Base-by-base conservation (phyloP, 1,140 invertebrate genomes). In the Bombus confusus region DNA sequence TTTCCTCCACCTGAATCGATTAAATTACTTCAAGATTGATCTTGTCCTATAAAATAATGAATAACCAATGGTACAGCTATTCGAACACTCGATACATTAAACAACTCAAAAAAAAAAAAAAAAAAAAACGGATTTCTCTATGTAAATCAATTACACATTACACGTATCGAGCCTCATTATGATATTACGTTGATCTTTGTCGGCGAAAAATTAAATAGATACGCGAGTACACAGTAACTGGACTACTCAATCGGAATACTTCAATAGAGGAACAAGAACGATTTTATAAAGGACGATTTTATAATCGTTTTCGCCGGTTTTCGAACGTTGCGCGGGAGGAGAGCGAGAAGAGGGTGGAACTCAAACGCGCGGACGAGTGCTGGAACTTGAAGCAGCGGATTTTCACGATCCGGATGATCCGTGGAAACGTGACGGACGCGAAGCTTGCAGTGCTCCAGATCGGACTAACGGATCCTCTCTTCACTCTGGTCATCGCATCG, bases 371-470 rank as follows among this genome's bases (percentile, higher is more conserved):
- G 47, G 52, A 39, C 66, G 76, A 62, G 74, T 39, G 72, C 76
- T 75, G 79, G 79, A 86, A 86, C 66, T 86, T 64, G 79, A 75
- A 75, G 37, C 62, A 39, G 28, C 57, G 59, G 79, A 74, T 82
- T 82, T 75, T 15, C 79, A 37, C 18, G 84, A 86, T 81, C 84
- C 84, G 79, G 84, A 86, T 82, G 57, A 86, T 86, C 79, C 79
- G 25, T 41, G 79, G 43, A 84, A 86, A 85, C 74, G 76, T 72
- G 83, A 80, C 69, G 69, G 77, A 73, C 78, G 37, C 43, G 68
- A 59, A 74, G 77, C 71, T 85, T 72, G 68, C 83, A 52, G 28
- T 31, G 74, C 34, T 83, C 47, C 47, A 39, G 78, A 85, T 85
- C 59, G 57, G 57, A 47, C 78, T 85, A 73, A 72, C 57, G 52